Percentiles rank a stretch among this genome's conserved stretches.
These are phyloP conservation scores for Apis mellifera DNA, from an alignment of 1,140 invertebrate genomes.

Conservation along the genomic window DNA sequence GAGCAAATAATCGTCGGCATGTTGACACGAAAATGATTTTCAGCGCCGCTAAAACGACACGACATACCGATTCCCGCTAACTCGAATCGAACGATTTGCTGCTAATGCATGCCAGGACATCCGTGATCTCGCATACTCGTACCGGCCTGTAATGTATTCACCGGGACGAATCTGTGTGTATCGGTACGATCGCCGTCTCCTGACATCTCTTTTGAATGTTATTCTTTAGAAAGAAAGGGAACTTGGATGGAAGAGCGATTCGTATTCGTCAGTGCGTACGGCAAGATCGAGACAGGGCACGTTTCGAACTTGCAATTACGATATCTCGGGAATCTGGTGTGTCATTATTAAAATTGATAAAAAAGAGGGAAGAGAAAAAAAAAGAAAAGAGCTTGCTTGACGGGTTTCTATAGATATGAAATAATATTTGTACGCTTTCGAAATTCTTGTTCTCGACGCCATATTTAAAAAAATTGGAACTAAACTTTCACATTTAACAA, in stretches of 20 bases:
- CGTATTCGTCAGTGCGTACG: slow-evolving; percentile 49
- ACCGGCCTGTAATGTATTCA: slow-evolving; percentile 69
- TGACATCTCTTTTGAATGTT: slow-evolving; percentile 67
- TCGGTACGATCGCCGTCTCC: slow-evolving; percentile 58
- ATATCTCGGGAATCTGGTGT: slow-evolving; percentile 54
- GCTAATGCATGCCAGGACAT: slow-evolving; percentile 45
- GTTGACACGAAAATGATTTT: slow-evolving; percentile 27
- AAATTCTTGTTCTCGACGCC: not conserved
- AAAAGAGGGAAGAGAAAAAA: not conserved
- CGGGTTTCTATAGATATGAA: not conserved
- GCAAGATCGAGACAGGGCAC: slow-evolving; percentile 74
- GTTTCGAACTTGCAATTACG: slow-evolving; percentile 59
- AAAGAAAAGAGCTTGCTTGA: not conserved
- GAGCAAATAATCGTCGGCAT: slow-evolving; percentile 24
- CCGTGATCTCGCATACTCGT: slow-evolving; percentile 73
- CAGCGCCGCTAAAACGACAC: not conserved
- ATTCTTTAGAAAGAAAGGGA: slow-evolving; percentile 38
- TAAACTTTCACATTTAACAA: too few relatives aligned
- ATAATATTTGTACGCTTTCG: not conserved
- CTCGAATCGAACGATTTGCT: slow-evolving; percentile 35
- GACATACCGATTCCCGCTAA: not conserved
- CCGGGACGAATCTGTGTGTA: slow-evolving; percentile 58
- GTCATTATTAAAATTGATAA: slow-evolving; percentile 48
- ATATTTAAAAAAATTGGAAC: too few relatives aligned
- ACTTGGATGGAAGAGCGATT: slow-evolving; percentile 14